Evolutionary conservation across 1,140 invertebrate genomes (phyloP).

Genomic region (Acarapis woodi): DNA sequence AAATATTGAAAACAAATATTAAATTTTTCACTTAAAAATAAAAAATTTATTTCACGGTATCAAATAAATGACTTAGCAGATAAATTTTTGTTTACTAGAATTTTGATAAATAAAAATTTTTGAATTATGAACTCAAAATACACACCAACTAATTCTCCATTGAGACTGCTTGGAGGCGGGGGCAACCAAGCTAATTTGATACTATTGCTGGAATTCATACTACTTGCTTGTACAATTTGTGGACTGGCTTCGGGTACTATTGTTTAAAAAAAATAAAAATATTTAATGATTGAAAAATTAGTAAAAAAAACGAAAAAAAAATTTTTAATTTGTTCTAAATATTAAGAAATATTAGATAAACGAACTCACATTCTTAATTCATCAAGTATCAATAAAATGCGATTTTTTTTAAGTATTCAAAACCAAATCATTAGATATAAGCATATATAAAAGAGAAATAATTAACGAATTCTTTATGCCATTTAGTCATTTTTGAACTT

Average conservation of each 20-base stretch:
- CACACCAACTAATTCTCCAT: slow-evolving; percentile 48
- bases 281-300: no score
- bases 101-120: no score
- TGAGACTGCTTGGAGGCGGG: slow-evolving; percentile 31
- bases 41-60: no score
- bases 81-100: no score
- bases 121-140: no score
- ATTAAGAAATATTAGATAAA: neutral
- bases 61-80: no score
- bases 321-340: neutral
- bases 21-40: no score
- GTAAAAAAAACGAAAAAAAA: no score
- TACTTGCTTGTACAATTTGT: slow-evolving; percentile 32
- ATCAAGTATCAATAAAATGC: neutral
- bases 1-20: no score
- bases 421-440: neutral
- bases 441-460: neutral
- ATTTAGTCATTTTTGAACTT: neutral
- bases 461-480: neutral
- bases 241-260: slow-evolving; percentile 39
- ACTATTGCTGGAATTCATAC: no score
- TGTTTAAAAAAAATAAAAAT: slow-evolving; percentile 8
- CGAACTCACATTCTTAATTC: neutral
- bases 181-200: slow-evolving; percentile 38
- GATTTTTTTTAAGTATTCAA: neutral